Evolutionary conservation across 2,888 invertebrate genomes (phyloP), one percentile per base, ranked within the genome.

Genomic region (Parnassius orleans): DNA sequence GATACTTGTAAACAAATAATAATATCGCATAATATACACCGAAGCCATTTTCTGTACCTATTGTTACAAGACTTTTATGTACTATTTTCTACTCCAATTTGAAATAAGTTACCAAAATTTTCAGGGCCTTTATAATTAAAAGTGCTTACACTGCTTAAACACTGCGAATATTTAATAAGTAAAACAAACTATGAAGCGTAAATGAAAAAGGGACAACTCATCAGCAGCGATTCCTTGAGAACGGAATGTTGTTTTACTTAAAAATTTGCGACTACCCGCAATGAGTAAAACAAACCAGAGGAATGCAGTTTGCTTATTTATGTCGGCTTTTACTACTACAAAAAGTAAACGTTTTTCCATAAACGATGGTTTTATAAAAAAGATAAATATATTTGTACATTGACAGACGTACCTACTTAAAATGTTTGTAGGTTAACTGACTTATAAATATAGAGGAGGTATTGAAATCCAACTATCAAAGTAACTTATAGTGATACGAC

Each of bases 191-290:
- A 19, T 14, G 43, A 12, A 42, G 9, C 12, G 59, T 24, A 46
- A 53, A 46, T 53, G 42, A 33, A 47, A 53, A 33, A 53, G 24
- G 11, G 3, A n/a, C 10, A 42, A 57, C 57, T 47, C 53, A 33
- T 53, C 41, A 46, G 47, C 46, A 47, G 47, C 46, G 53, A 19
- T 47, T 48, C 33, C 53, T 53, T 53, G 53, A 19, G 58, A 58
- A 33, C 12, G 46, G 42, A 53, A 55, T 55, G 43, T 41, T 55
- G 51, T 51, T 60, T 60, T 48, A 11, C 43, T 62, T 43, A 53
- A 44, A 59, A 62, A 62, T 62, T 62, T 57, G 57, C 62, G 33
- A 54, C 48, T 54, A 57, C 43, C 57, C 24, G 48, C 48, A 57
- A 62, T 53, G 42, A 24, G 47, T 42, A 48, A 50, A 43, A 53